A percentile compares a stretch with the other conserved stretches of the same genome.
These are phyloP conservation scores for Polylopha cassiicola DNA, from an alignment of 2,888 invertebrate species.

Conservation along the genomic window DNA sequence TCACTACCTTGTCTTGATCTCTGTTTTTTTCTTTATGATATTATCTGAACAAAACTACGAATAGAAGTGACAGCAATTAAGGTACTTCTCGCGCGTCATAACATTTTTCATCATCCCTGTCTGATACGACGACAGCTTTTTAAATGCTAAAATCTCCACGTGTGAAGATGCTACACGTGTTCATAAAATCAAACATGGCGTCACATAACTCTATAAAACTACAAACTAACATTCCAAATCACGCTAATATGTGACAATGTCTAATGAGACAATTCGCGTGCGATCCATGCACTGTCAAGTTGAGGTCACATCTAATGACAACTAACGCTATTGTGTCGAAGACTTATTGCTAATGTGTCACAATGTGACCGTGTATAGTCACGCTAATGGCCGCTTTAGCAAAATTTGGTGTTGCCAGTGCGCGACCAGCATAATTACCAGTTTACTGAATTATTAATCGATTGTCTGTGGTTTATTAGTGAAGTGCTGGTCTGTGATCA, in stretches of 20 bases:
- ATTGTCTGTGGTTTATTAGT: slow-evolving; percentile 22
- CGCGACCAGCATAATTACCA: slow-evolving; percentile 31
- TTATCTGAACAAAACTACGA: too few species aligned
- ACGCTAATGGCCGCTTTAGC: slow-evolving; percentile 48
- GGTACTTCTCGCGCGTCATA: too few species aligned
- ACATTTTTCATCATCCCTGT: too few species aligned
- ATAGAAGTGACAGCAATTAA: too few species aligned
- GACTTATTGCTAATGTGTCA: slow-evolving; percentile 54
- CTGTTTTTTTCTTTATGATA: too few species aligned
- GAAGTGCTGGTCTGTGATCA: slow-evolving; percentile 8
- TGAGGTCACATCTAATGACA: slow-evolving; percentile 66
- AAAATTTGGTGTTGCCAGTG: slow-evolving; percentile 45
- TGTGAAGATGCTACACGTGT: too few species aligned
- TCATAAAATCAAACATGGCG: too few species aligned
- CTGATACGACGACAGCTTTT: too few species aligned
- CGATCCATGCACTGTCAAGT: slow-evolving; percentile 43
- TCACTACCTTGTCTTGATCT: too few species aligned
- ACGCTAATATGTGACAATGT: slow-evolving; percentile 24
- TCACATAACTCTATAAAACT: slow-evolving; percentile 3
- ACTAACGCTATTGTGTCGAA: slow-evolving; percentile 51
- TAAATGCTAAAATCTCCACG: too few species aligned
- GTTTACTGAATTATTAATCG: slow-evolving; percentile 45
- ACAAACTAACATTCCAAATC: slow-evolving; percentile 4
- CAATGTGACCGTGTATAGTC: slow-evolving; percentile 52
- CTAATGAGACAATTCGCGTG: slow-evolving; percentile 68